Conservation (phyloP, 1,140 invertebrate genomes). For the Dendroctonus valens region DNA sequence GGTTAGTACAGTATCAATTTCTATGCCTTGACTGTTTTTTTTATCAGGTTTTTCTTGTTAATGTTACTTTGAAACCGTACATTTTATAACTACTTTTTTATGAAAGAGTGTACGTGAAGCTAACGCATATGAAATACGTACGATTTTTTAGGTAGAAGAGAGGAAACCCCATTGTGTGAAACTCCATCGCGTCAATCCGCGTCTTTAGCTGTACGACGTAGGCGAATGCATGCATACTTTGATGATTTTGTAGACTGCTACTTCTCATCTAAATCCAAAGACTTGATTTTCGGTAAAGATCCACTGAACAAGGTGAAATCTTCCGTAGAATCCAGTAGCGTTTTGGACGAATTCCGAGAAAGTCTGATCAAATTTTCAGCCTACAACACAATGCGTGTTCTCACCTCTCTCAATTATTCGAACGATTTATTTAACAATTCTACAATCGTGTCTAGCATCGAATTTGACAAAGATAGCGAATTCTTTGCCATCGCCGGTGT, state of each 20-base stretch:
- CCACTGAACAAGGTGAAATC: constrained; percentile 44
- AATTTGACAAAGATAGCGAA: constrained; percentile 96
- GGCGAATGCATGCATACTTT: constrained; percentile 83
- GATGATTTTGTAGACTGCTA: constrained; percentile 89
- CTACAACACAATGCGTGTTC: constrained; percentile 73
- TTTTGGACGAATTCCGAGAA: constrained; percentile 79
- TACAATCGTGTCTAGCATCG: constrained; percentile 94
- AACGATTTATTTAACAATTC: constrained; percentile 82
- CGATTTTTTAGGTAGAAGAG: constrained; percentile 35
- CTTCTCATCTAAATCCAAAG: constrained; percentile 72
- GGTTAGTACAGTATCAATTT: constrained; percentile 7
- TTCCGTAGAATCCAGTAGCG: constrained; percentile 47
- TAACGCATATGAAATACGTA: too few species aligned
- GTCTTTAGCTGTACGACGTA: constrained; percentile 62
- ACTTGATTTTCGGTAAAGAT: constrained; percentile 61
- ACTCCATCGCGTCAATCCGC: constrained; percentile 21
- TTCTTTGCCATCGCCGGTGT: constrained; percentile 96
- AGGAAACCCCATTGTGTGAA: constrained; percentile 25
- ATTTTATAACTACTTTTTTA: neutral
- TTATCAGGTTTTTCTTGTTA: neutral
- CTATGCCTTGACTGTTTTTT: neutral
- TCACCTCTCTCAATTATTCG: constrained; percentile 89
- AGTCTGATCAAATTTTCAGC: constrained; percentile 87
- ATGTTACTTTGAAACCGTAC: neutral
- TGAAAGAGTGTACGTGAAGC: too few species aligned